These are phyloP conservation scores for Hapalemur alaotrensis DNA, from an alignment of 2,797 vertebrate genomes.

Conservation along the genomic window DNA sequence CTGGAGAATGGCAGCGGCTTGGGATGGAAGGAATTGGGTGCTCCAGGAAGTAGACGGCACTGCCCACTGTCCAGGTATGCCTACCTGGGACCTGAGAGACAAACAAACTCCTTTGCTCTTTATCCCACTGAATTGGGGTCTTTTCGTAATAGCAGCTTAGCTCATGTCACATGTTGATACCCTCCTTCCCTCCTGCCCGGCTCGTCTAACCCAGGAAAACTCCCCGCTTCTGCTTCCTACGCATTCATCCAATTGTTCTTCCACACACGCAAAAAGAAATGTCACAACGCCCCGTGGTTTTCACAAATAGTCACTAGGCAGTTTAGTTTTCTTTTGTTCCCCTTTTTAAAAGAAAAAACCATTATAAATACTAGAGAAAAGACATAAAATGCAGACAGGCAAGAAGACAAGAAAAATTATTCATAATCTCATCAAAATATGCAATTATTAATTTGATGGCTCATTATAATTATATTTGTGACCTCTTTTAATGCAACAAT, in stretches of 20 bases:
- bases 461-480: not conserved
- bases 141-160: not conserved
- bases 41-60: not conserved
- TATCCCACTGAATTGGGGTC: not conserved
- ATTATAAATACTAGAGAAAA: not conserved
- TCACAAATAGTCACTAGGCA: not conserved
- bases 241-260: not conserved
- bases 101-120: not conserved
- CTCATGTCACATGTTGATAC: too few species aligned
- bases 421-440: not conserved
- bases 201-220: not conserved
- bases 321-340: not conserved
- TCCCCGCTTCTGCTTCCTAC: not conserved
- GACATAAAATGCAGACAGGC: not conserved
- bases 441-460: not conserved
- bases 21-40: rapidly evolving
- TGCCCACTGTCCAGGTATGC: too few species aligned
- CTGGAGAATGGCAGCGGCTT: not conserved
- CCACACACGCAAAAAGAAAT: not conserved
- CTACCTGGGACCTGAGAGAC: not conserved
- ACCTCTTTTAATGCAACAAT: not conserved
- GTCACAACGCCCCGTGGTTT: not conserved
- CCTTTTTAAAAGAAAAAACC: not conserved
- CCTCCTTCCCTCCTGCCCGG: not conserved
- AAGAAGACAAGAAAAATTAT: not conserved